These are phyloP conservation scores for Aramus guarauna DNA, from an alignment of 2,113 vertebrate species.

Conservation along the genomic window DNA sequence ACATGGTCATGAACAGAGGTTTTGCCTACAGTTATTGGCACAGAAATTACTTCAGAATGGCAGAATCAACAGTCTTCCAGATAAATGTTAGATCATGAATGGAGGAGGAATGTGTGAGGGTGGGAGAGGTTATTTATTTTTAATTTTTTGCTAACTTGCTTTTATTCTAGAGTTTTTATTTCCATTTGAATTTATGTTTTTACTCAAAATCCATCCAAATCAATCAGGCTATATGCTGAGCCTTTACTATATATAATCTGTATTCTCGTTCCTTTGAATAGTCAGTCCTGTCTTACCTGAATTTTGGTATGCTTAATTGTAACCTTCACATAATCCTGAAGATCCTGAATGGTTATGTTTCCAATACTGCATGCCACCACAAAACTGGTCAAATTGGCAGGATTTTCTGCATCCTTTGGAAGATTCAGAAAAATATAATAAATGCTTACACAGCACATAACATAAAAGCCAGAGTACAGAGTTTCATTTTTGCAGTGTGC, in stretches of 20 bases:
- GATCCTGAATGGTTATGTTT: constrained; percentile 82
- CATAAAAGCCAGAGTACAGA: not conserved
- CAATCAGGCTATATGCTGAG: not conserved
- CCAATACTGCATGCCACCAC: constrained; percentile 95
- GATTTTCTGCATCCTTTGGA: constrained; percentile 68
- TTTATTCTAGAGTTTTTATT: not conserved
- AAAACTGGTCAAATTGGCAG: constrained; percentile 83
- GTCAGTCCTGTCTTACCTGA: constrained; percentile 74
- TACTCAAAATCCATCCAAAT: not conserved
- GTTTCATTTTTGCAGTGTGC: constrained; percentile 6
- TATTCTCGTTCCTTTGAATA: not conserved
- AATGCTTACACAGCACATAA: not conserved
- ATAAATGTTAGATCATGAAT: not conserved
- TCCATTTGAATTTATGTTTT: not conserved
- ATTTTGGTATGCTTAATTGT: constrained; percentile 80
- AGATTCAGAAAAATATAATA: constrained; percentile 25
- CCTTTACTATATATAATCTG: not conserved
- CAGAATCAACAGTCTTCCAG: not conserved
- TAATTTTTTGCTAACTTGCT: not conserved
- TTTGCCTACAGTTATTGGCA: not conserved
- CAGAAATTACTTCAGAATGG: not conserved
- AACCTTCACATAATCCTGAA: constrained; percentile 84
- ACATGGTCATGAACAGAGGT: not conserved
- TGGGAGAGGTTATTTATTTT: not conserved
- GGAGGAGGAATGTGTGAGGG: not conserved